Base-by-base conservation (phyloP, 1,140 invertebrate species). In the Drosophila pachea region DNA sequence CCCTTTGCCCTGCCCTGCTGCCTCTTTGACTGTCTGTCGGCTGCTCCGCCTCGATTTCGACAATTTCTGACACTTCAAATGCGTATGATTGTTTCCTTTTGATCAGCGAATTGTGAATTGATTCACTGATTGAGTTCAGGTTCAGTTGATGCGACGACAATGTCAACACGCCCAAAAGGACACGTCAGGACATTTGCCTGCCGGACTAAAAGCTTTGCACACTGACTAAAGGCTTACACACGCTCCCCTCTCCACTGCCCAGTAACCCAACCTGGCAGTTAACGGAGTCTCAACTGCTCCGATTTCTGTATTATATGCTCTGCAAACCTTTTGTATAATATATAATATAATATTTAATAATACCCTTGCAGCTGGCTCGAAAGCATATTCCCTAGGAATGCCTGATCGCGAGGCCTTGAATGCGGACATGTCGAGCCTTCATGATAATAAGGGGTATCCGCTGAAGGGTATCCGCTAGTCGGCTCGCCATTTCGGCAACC, bases 21-120 rank as follows among this genome's bases (percentile, higher is more conserved):
- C 11, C 45, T 7, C 49, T 9, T 49, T 66, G 55, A 35, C 38
- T 61, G 45, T 63, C 52, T 49, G 16, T 52, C 49, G 47, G 12
- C 36, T 14, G 16, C 43, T 45, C n/a, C 36, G 12, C 22, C 9
- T 48, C 65, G 40, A 60, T 78, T 83, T 77, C 74, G 74, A 67
- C 82, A 79, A 86, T 86, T 86, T 86, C 82, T 86, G 81, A 81
- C 81, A 86, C 81, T 86, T 86, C 77, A 86, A 86, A 86, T 86
- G 82, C 82, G 82, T 86, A 86, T 86, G 81, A 86, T 86, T 86
- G 82, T 86, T 86, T 86, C 76, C 82, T 86, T 86, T 86, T 86
- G 81, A 86, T 86, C 81, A 86, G 81, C 81, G 81, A 86, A 64
- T 84, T 86, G 81, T 86, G 77, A 86, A 86, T 83, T 86, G 81